Percentiles rank a stretch among this genome's conserved stretches.
phyloP scores from a whole-genome alignment of 2,113 vertebrate species.

The Corythoichthys intestinalis region DNA sequence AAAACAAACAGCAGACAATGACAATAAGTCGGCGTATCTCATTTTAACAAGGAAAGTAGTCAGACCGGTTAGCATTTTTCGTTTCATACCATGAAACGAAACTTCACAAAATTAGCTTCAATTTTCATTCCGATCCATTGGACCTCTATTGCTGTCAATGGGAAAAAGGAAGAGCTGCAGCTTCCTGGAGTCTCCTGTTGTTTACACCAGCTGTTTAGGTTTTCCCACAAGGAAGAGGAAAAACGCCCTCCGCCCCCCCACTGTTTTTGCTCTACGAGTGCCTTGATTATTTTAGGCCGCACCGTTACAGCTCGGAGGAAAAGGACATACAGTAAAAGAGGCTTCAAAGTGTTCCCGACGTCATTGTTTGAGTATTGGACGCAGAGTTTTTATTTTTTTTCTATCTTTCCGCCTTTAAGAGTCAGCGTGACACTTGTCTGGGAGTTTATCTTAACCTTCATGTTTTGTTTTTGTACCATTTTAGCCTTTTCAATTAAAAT shows the following conservation, averaged over 20 bases:
- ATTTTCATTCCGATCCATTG: too few relatives aligned
- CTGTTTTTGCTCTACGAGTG: conserved; percentile 28
- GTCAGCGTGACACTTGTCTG: neutral
- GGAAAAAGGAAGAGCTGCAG: conserved; percentile 38
- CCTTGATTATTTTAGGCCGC: conserved; percentile 50
- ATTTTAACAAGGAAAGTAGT: too few relatives aligned
- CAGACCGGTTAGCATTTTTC: too few relatives aligned
- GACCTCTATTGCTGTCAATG: too few relatives aligned
- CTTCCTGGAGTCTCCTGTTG: conserved; percentile 42
- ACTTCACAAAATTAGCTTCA: too few relatives aligned
- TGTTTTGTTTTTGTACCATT: neutral
- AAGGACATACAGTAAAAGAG: conserved; percentile 6
- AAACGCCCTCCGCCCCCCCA: conserved; percentile 10
- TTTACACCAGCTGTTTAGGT: conserved; percentile 25
- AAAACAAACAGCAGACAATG: conserved; percentile 14
- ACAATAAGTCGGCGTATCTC: neutral
- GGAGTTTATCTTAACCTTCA: neutral
- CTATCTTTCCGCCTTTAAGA: neutral
- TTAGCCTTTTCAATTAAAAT: neutral
- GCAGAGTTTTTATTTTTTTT: conserved; percentile 28
- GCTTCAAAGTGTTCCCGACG: neutral
- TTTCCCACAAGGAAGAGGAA: conserved; percentile 27
- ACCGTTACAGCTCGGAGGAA: conserved; percentile 27
- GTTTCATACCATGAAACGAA: too few relatives aligned
- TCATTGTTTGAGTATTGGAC: neutral